These are phyloP conservation scores for Aleiodes sp. DNA, from an alignment of 1,140 invertebrate genomes.

Conservation along the genomic window DNA sequence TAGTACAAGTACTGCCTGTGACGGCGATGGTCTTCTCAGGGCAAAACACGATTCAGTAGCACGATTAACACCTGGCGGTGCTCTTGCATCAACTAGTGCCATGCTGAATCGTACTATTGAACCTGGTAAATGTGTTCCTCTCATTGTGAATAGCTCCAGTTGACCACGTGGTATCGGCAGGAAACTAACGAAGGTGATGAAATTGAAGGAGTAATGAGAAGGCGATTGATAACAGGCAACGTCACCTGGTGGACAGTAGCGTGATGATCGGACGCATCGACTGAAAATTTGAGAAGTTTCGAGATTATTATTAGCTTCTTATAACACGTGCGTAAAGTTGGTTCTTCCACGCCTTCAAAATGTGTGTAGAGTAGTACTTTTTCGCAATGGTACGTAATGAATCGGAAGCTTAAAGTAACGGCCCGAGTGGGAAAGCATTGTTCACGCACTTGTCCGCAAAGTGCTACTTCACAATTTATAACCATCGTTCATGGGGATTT, in stretches of 20 bases:
- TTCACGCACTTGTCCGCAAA: too few relatives aligned
- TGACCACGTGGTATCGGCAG: conserved; percentile 76
- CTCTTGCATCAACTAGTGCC: conserved; percentile 72
- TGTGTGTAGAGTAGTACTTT: neutral
- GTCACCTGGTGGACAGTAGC: conserved; percentile 76
- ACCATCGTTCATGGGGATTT: too few relatives aligned
- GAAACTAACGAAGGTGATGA: conserved; percentile 88
- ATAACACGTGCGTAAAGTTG: too few relatives aligned
- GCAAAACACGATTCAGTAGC: conserved; percentile 77
- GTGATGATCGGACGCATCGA: conserved; percentile 79
- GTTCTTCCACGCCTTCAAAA: too few relatives aligned
- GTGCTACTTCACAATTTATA: too few relatives aligned
- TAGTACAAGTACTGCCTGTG: conserved; percentile 79
- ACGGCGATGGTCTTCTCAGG: conserved; percentile 65
- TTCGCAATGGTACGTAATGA: too few relatives aligned
- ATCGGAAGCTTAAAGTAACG: too few relatives aligned
- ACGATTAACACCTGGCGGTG: conserved; percentile 69
- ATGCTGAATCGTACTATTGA: conserved; percentile 81
- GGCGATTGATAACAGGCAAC: conserved; percentile 78
- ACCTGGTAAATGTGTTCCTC: conserved; percentile 75
- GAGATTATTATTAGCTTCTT: too few relatives aligned
- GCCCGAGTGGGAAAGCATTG: too few relatives aligned
- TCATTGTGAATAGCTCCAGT: conserved; percentile 88
- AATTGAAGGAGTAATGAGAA: conserved; percentile 88
- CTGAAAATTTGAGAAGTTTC: conserved; percentile 69